Percentiles rank a stretch among this genome's conserved stretches.
These are phyloP conservation scores for Tragelaphus imberbis DNA, from an alignment of 2,113 vertebrate genomes.

Conservation along the genomic window DNA sequence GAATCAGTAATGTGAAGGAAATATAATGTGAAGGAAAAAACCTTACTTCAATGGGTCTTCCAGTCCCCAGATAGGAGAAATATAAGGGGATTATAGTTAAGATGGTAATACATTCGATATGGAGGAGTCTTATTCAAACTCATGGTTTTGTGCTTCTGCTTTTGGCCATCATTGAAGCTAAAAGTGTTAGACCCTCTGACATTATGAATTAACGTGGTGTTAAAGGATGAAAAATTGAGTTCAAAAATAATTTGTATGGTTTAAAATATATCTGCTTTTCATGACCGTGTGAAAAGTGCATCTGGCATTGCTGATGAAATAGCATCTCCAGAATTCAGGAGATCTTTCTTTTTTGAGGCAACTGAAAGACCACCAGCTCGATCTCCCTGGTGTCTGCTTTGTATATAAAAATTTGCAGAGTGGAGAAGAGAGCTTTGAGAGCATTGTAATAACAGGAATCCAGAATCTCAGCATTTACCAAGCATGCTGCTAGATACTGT, in stretches of 20 bases:
- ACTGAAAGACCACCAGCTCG: neutral
- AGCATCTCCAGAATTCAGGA: neutral
- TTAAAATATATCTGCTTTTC: neutral
- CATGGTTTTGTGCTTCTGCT: neutral
- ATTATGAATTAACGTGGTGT: neutral
- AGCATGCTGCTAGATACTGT: neutral
- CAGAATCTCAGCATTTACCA: neutral
- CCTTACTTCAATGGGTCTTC: neutral
- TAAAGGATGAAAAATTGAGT: neutral
- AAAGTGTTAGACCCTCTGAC: neutral
- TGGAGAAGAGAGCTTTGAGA: constrained; percentile 1
- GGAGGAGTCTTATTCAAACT: neutral
- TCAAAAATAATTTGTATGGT: neutral
- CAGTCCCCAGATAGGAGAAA: neutral
- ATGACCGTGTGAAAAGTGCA: neutral
- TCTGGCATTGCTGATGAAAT: neutral
- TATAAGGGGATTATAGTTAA: neutral
- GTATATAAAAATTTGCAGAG: neutral
- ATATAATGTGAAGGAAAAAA: neutral
- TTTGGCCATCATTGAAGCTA: neutral
- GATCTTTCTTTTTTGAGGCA: neutral
- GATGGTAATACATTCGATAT: neutral
- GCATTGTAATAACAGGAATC: neutral
- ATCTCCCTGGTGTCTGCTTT: neutral
- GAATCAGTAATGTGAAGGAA: neutral